These are phyloP conservation scores for Aplocera efformata DNA, from an alignment of 2,888 invertebrate species.

Conservation along the genomic window DNA sequence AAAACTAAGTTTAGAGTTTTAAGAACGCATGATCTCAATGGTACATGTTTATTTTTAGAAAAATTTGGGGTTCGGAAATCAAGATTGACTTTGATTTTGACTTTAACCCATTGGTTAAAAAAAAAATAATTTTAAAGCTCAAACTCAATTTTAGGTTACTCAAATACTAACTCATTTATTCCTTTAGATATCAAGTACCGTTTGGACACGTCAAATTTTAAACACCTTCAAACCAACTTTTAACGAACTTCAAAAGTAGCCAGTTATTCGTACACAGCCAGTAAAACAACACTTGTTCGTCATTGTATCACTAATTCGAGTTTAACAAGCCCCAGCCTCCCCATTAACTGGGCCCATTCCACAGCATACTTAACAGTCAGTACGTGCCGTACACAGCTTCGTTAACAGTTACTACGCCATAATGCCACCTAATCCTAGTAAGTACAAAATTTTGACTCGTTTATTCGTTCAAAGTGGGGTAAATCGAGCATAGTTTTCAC, in stretches of 20 bases:
- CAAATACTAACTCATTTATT: too few relatives aligned
- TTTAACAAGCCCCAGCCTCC: conserved; percentile 3
- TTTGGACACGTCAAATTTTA: too few relatives aligned
- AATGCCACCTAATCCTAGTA: conserved; percentile 21
- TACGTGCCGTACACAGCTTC: not conserved
- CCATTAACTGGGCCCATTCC: conserved; percentile 3
- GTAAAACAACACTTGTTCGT: not conserved
- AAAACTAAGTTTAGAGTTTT: too few relatives aligned
- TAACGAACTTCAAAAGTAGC: not conserved
- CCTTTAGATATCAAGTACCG: too few relatives aligned
- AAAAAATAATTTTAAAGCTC: too few relatives aligned
- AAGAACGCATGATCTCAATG: too few relatives aligned
- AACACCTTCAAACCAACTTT: too few relatives aligned
- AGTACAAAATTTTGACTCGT: conserved; percentile 20
- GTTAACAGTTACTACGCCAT: conserved; percentile 4
- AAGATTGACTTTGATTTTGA: too few relatives aligned
- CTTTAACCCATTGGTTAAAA: too few relatives aligned
- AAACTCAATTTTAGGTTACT: too few relatives aligned
- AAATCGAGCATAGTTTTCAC: conserved; percentile 34
- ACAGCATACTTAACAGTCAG: not conserved
- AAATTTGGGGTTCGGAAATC: too few relatives aligned
- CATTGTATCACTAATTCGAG: conserved; percentile 5
- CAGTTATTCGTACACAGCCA: not conserved
- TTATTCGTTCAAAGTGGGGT: conserved; percentile 30
- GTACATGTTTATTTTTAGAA: too few relatives aligned